Evolutionary conservation across 2,797 vertebrate species (phyloP).

Genomic region (Sebastes trivittatus): DNA sequence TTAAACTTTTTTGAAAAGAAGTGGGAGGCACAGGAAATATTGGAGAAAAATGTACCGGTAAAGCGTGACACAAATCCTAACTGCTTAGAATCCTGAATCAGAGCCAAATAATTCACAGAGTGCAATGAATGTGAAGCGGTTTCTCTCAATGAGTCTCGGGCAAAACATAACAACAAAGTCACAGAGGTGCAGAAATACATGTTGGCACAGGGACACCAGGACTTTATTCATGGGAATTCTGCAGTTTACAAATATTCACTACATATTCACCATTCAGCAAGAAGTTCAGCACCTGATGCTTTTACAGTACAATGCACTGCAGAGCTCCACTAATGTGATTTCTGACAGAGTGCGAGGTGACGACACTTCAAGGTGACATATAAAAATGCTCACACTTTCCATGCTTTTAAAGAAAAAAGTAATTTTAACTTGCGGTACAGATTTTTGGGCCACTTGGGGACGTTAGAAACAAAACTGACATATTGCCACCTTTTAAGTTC

Average conservation of each 20-base stretch:
- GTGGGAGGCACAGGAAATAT: neutral
- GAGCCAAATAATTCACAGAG: constrained; percentile 38
- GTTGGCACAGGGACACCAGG: neutral
- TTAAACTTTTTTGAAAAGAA: constrained; percentile 18
- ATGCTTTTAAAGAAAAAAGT: neutral
- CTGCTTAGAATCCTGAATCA: constrained; percentile 24
- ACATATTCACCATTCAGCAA: constrained; percentile 15
- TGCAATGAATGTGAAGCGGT: constrained; percentile 19
- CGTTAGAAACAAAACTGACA: neutral
- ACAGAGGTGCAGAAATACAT: constrained; percentile 8
- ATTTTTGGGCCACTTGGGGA: neutral
- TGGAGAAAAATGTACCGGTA: constrained; percentile 14
- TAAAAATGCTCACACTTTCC: neutral
- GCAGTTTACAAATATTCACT: constrained; percentile 6
- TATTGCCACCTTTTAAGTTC: neutral
- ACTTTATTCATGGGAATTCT: constrained; percentile 28
- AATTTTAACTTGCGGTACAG: neutral
- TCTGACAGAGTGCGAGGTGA: neutral
- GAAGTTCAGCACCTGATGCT: constrained; percentile 4
- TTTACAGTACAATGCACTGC: neutral
- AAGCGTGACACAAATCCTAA: constrained; percentile 33
- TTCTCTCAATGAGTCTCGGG: constrained; percentile 20
- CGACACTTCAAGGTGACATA: neutral
- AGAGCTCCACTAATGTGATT: neutral
- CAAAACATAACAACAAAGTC: constrained; percentile 29